phyloP scores from a whole-genome alignment of 2,888 invertebrate genomes.

The Euzophera pinguis region DNA sequence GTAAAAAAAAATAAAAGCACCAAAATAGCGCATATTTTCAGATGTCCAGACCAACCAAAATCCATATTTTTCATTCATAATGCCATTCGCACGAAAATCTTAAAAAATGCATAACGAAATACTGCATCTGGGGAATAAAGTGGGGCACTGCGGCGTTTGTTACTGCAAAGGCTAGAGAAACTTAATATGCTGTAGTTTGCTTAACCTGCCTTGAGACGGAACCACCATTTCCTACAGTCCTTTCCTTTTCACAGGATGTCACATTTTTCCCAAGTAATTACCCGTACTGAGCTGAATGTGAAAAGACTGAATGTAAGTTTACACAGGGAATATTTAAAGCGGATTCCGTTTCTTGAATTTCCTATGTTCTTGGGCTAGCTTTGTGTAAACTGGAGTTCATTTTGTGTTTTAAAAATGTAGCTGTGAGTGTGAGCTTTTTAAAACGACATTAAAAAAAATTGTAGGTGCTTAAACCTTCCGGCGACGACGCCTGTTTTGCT shows the following conservation, averaged over 20 bases:
- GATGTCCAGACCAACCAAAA: no score
- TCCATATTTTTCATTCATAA: background rate
- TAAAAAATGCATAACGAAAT: slow-evolving; percentile 34
- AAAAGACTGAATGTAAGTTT: slow-evolving; percentile 6
- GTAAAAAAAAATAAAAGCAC: no score
- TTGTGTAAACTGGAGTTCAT: background rate
- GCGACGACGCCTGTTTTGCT: no score
- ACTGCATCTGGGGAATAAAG: slow-evolving; percentile 42
- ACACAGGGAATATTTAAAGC: background rate
- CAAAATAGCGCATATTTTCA: no score
- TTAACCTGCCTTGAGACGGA: slow-evolving; percentile 43
- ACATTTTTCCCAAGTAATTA: slow-evolving; percentile 33
- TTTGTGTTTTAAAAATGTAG: background rate
- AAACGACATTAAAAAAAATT: no score
- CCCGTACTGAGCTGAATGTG: slow-evolving; percentile 23
- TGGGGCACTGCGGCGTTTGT: slow-evolving; percentile 51
- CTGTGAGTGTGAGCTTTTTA: no score
- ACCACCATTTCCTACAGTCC: slow-evolving; percentile 31
- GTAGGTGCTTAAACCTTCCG: no score
- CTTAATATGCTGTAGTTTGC: slow-evolving; percentile 54
- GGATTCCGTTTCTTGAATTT: background rate
- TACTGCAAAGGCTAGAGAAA: slow-evolving; percentile 43
- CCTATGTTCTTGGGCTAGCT: background rate
- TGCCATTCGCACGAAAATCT: slow-evolving; percentile 1
- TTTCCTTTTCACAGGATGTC: slow-evolving; percentile 29